Evolutionary conservation across 2,797 vertebrate genomes (phyloP).

Genomic region (Alectoris magna): DNA sequence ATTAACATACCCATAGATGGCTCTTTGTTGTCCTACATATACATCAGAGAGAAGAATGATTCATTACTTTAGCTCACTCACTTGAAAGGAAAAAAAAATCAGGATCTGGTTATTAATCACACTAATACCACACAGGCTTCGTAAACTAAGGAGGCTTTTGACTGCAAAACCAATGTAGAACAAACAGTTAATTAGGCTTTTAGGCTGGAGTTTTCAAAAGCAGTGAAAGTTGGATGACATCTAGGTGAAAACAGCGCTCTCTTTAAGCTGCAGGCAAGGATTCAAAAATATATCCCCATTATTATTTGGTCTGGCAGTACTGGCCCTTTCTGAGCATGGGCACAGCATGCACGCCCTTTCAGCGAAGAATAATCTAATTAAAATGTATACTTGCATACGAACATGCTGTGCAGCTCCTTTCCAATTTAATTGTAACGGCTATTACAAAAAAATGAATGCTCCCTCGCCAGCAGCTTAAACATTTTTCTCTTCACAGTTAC

Average conservation of each 20-base stretch:
- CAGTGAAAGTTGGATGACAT: background rate
- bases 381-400: constrained; percentile 14
- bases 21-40: constrained; percentile 66
- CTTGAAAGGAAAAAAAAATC: constrained; percentile 64
- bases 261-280: constrained; percentile 3
- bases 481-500: background rate
- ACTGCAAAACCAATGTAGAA: constrained; percentile 52
- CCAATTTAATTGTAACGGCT: background rate
- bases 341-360: background rate
- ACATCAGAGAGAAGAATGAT: constrained; percentile 52
- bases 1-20: constrained; percentile 73
- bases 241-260: constrained; percentile 14
- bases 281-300: constrained; percentile 1
- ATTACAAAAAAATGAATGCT: background rate
- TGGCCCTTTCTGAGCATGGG: background rate
- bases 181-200: constrained; percentile 54
- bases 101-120: constrained; percentile 73
- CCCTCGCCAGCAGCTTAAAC: background rate
- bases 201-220: constrained; percentile 39
- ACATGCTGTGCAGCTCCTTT: background rate
- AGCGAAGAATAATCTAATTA: constrained; percentile 50
- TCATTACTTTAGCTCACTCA: constrained; percentile 55
- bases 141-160: constrained; percentile 57
- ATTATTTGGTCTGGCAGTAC: background rate
- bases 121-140: constrained; percentile 54